Conservation (phyloP, 2,888 invertebrate genomes). For the Hipparchia semele region DNA sequence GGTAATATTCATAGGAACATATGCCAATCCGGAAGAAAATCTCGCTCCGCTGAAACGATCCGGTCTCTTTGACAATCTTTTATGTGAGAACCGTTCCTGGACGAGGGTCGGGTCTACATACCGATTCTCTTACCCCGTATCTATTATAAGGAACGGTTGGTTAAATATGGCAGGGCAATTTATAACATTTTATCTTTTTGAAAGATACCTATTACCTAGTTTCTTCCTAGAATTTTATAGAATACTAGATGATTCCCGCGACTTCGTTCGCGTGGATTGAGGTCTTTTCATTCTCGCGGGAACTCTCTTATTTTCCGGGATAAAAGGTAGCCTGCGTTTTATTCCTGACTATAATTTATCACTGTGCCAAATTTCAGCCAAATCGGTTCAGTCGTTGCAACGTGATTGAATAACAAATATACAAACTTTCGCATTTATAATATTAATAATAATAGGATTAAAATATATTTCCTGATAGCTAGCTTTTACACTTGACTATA, state of each 20-base stretch:
- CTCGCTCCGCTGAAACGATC: conserved; percentile 16
- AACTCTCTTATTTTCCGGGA: too few species aligned
- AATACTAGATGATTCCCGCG: not conserved
- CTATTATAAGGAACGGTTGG: not conserved
- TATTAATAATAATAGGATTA: too few species aligned
- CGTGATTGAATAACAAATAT: too few species aligned
- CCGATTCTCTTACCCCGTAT: conserved; percentile 5
- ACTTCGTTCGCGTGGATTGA: too few species aligned
- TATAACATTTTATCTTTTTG: not conserved
- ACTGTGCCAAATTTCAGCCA: too few species aligned
- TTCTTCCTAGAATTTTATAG: not conserved
- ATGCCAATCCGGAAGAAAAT: conserved; percentile 14
- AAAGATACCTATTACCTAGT: not conserved
- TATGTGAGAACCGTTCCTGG: conserved; percentile 11
- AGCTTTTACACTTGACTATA: too few species aligned
- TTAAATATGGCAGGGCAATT: not conserved
- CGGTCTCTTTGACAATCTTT: conserved; percentile 25
- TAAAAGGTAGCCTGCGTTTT: too few species aligned
- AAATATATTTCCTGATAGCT: not conserved
- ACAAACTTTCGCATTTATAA: too few species aligned
- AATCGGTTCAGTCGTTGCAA: too few species aligned
- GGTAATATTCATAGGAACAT: conserved; percentile 10
- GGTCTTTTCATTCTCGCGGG: too few species aligned
- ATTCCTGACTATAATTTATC: too few species aligned
- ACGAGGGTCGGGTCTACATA: conserved; percentile 4